phyloP scores from a whole-genome alignment of 92 coral and sea anemone genomes.

The Montipora capitata region DNA sequence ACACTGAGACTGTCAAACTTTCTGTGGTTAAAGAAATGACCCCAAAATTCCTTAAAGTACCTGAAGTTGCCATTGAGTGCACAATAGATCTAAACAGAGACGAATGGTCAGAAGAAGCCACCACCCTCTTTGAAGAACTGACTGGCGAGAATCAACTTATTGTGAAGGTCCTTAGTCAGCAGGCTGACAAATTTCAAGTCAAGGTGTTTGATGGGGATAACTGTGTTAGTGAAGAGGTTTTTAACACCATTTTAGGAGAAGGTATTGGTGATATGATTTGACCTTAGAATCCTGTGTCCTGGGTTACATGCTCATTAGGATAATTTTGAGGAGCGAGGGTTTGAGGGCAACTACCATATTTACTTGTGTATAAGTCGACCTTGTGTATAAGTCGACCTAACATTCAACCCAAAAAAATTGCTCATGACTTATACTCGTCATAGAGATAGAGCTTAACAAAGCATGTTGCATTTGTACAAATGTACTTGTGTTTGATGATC shows the following conservation, averaged over 20 bases:
- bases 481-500: too few relatives aligned
- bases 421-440: too few relatives aligned
- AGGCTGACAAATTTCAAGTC: conserved; percentile 71
- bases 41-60: conserved; percentile 79
- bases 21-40: conserved; percentile 79
- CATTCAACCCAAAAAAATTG: too few relatives aligned
- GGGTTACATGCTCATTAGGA: too few relatives aligned
- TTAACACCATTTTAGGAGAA: conserved; percentile 25
- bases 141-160: conserved; percentile 57
- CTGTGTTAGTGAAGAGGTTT: conserved; percentile 73
- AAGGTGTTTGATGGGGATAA: conserved; percentile 61
- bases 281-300: too few relatives aligned
- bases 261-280: not conserved
- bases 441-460: too few relatives aligned
- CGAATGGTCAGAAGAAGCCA: conserved; percentile 86
- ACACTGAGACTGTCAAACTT: conserved; percentile 78
- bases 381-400: too few relatives aligned
- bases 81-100: conserved; percentile 62
- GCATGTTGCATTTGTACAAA: too few relatives aligned
- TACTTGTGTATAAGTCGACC: too few relatives aligned
- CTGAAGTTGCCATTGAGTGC: conserved; percentile 83
- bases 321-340: too few relatives aligned
- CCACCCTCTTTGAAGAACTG: conserved; percentile 56
- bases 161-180: conserved; percentile 53
- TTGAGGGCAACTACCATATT: too few relatives aligned